Evolutionary conservation across 2,797 vertebrate genomes (phyloP), one percentile per base, ranked within the genome.

Genomic region (Sebastes vulpes): DNA sequence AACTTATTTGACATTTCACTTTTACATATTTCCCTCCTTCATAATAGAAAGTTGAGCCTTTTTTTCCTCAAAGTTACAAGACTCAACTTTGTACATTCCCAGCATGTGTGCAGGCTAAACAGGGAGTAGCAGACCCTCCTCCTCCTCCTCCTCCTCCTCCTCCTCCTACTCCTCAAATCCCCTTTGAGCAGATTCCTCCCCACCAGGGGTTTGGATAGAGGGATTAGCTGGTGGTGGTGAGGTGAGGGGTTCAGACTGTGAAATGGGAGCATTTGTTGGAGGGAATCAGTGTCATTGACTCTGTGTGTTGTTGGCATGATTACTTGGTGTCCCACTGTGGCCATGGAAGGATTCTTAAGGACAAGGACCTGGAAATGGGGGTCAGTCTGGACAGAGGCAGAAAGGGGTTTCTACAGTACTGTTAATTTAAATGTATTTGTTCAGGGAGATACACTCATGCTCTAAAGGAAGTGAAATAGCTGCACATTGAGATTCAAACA

Each of bases 171-270:
- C 14, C 26, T 26, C 26, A 81, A 80, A 82, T 84, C 80, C 84
- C 71, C 77, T 82, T 69, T 65, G 76, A 89, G 77, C 72, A 71
- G 92, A 92, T 92, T 93, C 67, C 84, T 84, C 78, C 88, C 48
- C 89, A 75, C 67, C 87, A 60, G 85, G 89, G 91, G 89, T 77
- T 87, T 68, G 77, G 70, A 77, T 35, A 5, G 46, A 61, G 42
- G 86, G 88, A 92, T 88, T 90, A 92, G 73, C 68, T 2, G 59
- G 10, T 77, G 64, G 69, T 50, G 52, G 68, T 54, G 54, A 86
- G 54, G 64, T 72, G 77, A 81, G 42, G 70, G 56, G 58, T 35
- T 77, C 63, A 81, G 80, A 84, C 78, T 2, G 31, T 77, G 84
- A 83, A 77, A 75, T 79, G 64, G 72, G 72, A 82, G 70, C 81